Percentiles rank a stretch among this genome's conserved stretches.
Conservation (phyloP, 2,113 vertebrate genomes). For the Cebidichthys violaceus region DNA sequence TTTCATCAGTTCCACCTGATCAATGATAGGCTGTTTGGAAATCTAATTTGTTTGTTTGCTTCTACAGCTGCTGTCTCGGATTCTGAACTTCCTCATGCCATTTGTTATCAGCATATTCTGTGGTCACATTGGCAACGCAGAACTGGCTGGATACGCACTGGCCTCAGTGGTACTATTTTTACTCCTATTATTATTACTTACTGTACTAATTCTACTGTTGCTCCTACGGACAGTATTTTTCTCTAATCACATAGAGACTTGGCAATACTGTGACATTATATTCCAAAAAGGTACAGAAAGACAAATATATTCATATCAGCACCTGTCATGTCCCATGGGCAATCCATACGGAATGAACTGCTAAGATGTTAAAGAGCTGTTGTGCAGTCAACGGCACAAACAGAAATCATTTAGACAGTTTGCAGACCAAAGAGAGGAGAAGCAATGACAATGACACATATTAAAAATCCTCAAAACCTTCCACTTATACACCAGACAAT, state of each 20-base stretch:
- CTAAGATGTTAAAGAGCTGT: background rate
- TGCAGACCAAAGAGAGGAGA: background rate
- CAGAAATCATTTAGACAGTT: too few relatives aligned
- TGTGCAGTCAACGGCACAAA: background rate
- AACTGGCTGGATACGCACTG: slow-evolving; percentile 91
- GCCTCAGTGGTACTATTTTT: slow-evolving; percentile 87
- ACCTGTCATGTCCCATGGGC: too few relatives aligned
- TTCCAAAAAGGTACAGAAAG: background rate
- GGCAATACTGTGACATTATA: background rate
- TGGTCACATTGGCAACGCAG: slow-evolving; percentile 92
- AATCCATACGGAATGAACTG: background rate
- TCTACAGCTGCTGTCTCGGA: slow-evolving; percentile 87
- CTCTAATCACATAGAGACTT: background rate
- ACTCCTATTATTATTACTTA: background rate
- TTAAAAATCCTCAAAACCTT: too few relatives aligned
- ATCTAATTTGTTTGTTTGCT: slow-evolving; percentile 25
- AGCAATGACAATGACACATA: background rate
- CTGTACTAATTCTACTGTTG: background rate
- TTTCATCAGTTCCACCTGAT: slow-evolving; percentile 8
- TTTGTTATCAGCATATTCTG: slow-evolving; percentile 94
- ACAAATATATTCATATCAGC: background rate
- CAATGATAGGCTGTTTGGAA: background rate
- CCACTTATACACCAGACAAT: too few relatives aligned
- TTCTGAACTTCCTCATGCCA: slow-evolving; percentile 88
- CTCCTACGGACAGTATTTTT: background rate